Evolutionary conservation across 2,113 vertebrate species (phyloP), one percentile per base, ranked within the genome.

Genomic region (Calypte anna): DNA sequence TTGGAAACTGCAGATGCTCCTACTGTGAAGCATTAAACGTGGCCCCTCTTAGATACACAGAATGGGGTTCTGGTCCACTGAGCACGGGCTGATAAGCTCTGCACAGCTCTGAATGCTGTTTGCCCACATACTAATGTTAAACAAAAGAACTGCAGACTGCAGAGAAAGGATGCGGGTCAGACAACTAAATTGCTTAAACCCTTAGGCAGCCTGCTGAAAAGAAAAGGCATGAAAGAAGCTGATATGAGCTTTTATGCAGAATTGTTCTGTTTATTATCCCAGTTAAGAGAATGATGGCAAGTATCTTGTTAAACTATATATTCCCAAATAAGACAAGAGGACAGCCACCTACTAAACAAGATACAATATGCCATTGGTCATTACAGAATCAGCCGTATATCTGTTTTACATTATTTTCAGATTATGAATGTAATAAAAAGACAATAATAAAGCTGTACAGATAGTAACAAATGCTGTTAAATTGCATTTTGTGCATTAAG

Each of bases 121-220:
- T 98, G 98, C 98, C 98, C 98, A 98, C 98, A 98, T 97, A 98
- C 97, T 98, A 98, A 98, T 98, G 97, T 98, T 98, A 98, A 98
- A 98, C 98, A 98, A 98, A 98, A 98, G 98, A 98, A 97, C 97
- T 95, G 95, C 97, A 98, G 97, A 98, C 97, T 97, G 98, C 98
- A 98, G 96, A 98, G 97, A 98, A 98, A 97, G 97, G 97, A 98
- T 97, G 97, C 95, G 17, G 97, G 98, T 98, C 98, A 98, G 97
- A 97, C 98, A 97, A 98, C 98, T 97, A 98, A 98, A 98, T 98
- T 98, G 98, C 98, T 98, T 98, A 98, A 98, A 98, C 97, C 98
- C 98, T 98, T 97, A 98, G 98, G 98, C 98, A 97, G 97, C 96
- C 97, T 98, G 93, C 96, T 97, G 98, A 98, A 98, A 98, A 98